Conservation (phyloP, 2,797 vertebrate genomes). For the Poecilia picta region DNA sequence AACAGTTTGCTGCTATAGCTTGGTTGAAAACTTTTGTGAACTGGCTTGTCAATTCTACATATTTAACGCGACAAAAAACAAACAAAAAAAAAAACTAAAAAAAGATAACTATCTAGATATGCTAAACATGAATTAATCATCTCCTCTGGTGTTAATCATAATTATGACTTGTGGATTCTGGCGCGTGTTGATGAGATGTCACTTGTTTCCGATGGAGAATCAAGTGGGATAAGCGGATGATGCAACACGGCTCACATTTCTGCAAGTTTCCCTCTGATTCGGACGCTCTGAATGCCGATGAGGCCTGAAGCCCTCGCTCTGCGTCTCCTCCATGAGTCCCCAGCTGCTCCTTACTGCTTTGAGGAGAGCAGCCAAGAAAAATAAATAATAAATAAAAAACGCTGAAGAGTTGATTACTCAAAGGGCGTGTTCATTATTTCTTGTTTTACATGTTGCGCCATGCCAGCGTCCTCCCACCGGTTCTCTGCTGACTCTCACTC, state of each 20-base stretch:
- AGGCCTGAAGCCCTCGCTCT: neutral
- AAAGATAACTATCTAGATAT: neutral
- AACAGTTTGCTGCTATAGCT: neutral
- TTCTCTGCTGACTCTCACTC: constrained; percentile 12
- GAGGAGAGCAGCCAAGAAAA: neutral
- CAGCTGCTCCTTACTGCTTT: constrained; percentile 7
- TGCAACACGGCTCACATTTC: neutral
- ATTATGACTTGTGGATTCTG: neutral
- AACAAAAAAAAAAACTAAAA: no score
- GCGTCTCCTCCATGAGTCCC: neutral
- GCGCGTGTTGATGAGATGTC: neutral
- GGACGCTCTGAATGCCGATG: neutral
- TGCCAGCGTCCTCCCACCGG: constrained; percentile 12
- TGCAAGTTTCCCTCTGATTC: neutral
- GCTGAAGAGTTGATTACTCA: neutral
- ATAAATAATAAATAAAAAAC: neutral
- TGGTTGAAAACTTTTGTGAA: neutral
- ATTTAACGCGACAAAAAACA: neutral
- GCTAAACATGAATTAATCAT: neutral
- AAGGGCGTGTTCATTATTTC: neutral
- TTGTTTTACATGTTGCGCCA: neutral
- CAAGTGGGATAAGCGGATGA: neutral
- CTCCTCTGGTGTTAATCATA: neutral
- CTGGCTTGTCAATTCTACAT: neutral
- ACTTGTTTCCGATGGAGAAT: no score